Evolutionary conservation across 2,888 invertebrate species (phyloP).

Genomic region (Athalia circularis): DNA sequence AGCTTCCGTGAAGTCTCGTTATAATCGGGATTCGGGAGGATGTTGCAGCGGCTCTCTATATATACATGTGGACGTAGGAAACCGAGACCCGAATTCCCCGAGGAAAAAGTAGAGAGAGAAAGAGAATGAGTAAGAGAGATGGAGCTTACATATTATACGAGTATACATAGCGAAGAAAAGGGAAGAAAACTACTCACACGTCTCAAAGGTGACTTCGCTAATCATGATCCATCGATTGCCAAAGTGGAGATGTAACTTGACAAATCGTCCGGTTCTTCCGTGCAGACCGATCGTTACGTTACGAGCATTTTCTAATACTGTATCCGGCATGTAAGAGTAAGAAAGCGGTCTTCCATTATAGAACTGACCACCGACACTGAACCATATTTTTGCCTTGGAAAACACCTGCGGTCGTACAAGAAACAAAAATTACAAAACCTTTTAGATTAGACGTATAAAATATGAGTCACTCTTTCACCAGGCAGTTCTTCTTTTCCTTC

Average conservation of each 20-base stretch:
- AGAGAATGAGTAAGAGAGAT: constrained; percentile 11
- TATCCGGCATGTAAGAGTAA: constrained; percentile 79
- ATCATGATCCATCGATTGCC: constrained; percentile 84
- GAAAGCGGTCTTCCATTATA: constrained; percentile 77
- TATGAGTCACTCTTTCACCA: too few species aligned
- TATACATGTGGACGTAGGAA: constrained; percentile 48
- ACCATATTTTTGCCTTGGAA: constrained; percentile 80
- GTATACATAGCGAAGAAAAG: not conserved
- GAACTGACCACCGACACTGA: constrained; percentile 78
- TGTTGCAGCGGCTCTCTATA: too few species aligned
- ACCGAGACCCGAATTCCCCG: constrained; percentile 2
- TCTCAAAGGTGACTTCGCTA: constrained; percentile 81
- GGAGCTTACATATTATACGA: not conserved
- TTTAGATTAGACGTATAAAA: not conserved
- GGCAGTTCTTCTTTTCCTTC: too few species aligned
- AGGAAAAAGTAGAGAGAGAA: not conserved
- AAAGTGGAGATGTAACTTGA: constrained; percentile 81
- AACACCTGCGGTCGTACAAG: constrained; percentile 77
- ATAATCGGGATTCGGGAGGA: constrained; percentile 29
- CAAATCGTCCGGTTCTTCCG: constrained; percentile 77
- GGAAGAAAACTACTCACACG: constrained; percentile 72
- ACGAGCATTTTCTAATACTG: constrained; percentile 80
- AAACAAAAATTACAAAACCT: constrained; percentile 45
- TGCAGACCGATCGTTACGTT: constrained; percentile 82
- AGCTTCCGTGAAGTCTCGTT: constrained; percentile 30